Evolutionary conservation across 2,888 invertebrate genomes (phyloP), one percentile per base, ranked within the genome.

Genomic region (Diploptera punctata): DNA sequence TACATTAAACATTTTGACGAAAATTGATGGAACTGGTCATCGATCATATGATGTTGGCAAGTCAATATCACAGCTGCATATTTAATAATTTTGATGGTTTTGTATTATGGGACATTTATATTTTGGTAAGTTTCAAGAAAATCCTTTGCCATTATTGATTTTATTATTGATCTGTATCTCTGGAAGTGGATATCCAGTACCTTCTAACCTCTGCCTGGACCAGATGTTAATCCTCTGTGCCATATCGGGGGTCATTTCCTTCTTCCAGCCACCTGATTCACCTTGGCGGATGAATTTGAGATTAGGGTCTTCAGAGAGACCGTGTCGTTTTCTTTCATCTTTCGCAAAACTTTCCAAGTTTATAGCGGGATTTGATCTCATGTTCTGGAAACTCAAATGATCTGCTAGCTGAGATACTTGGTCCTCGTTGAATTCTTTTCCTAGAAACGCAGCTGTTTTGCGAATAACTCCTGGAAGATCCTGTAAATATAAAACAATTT

Each of bases 341-440:
- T 74, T 75, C 21, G 77, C 77, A 57, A 77, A 75, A 24, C 76
- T 76, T 60, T 81, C 81, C 61, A 79, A 79, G 73, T 88, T 88
- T n/a, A 85, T 83, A 44, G 82, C 81, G 13, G 83, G 81, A 78
- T 88, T 87, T 5, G 80, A 78, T 76, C 84, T 85, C 87, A 88
- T 88, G 65, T 79, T 82, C 18, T 81, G 78, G 79, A 88, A 87
- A 71, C 82, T 82, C 75, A 86, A 83, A 78, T 86, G 86, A 1
- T 82, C 77, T 1, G 79, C 80, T 31, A 87, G 80, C 1, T 75
- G 75, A 4, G 78, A 74, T 16, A 85, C 77, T 75, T 85, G 79
- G 18, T 81, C 80, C 5, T 81, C 81, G 1, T 79, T 79, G 33
- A 82, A 77, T 76, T 71, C 57, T 70, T 81, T 81, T 2, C 81